Percentiles rank a stretch among this genome's conserved stretches.
Evolutionary conservation across 2,888 invertebrate species (phyloP).

Genomic region (Periphyllus acericola): DNA sequence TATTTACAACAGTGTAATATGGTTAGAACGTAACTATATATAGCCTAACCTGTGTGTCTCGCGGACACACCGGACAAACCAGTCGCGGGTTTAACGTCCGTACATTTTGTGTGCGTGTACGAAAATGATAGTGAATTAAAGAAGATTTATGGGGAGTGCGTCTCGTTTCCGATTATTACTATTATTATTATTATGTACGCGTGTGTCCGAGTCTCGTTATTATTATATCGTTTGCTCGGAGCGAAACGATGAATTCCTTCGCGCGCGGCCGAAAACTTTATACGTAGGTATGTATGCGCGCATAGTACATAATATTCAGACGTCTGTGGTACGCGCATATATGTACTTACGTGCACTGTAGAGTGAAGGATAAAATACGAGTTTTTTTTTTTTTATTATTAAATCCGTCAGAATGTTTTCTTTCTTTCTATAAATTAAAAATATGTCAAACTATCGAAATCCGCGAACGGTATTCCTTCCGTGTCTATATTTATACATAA

Average conservation of each 20-base stretch:
- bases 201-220: neutral
- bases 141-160: neutral
- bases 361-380: too few relatives aligned
- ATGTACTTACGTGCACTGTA: neutral
- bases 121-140: slow-evolving; percentile 25
- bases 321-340: neutral
- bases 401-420: too few relatives aligned
- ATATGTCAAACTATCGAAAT: too few relatives aligned
- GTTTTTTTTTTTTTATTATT: too few relatives aligned
- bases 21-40: neutral
- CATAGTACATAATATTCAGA: neutral
- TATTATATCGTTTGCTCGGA: neutral
- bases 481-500: too few relatives aligned
- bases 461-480: too few relatives aligned
- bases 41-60: neutral
- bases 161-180: neutral
- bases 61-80: neutral
- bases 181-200: neutral
- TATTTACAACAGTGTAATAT: neutral
- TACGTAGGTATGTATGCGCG: neutral
- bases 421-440: too few relatives aligned
- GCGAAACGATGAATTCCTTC: neutral
- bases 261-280: neutral
- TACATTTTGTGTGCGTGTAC: neutral
- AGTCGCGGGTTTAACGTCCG: slow-evolving; percentile 1